Conservation (phyloP, 2,797 vertebrate genomes). For the Simalia tracyae region DNA sequence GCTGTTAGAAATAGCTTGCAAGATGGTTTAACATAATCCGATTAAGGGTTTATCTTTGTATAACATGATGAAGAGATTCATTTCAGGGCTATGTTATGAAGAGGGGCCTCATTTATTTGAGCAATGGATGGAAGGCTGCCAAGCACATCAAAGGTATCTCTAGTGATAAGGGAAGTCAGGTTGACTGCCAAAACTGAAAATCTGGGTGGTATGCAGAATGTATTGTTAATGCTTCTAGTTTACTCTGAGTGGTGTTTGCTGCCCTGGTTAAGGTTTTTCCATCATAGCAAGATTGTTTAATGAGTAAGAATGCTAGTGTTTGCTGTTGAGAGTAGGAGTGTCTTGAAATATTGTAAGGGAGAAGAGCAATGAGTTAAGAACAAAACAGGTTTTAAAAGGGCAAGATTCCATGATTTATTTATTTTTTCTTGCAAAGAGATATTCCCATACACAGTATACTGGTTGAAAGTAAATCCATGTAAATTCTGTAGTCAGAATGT, state of each 20-base stretch:
- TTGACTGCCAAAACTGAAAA: conserved; percentile 57
- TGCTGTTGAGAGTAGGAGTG: rapidly evolving
- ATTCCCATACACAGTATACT: neutral
- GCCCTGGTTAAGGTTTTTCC: neutral
- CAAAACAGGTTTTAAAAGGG: neutral
- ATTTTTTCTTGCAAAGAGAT: neutral
- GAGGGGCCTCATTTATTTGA: conserved; percentile 53
- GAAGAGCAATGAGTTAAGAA: neutral
- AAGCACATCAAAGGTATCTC: conserved; percentile 60
- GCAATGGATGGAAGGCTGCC: conserved; percentile 53
- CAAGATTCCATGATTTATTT: neutral
- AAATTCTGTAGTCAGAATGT: neutral
- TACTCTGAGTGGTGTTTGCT: neutral
- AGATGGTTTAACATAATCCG: neutral
- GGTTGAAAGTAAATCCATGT: neutral
- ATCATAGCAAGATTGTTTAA: neutral
- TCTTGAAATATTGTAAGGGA: rapidly evolving
- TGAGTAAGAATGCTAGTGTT: rapidly evolving
- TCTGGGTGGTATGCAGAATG: neutral
- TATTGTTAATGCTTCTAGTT: conserved; percentile 8
- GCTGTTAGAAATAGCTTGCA: conserved; percentile 9
- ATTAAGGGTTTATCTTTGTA: conserved; percentile 9
- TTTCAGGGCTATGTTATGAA: conserved; percentile 40
- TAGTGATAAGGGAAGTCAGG: conserved; percentile 58
- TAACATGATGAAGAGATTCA: conserved; percentile 50